These are phyloP conservation scores for Ochotona princeps DNA, from an alignment of 2,113 vertebrate genomes.

Conservation along the genomic window DNA sequence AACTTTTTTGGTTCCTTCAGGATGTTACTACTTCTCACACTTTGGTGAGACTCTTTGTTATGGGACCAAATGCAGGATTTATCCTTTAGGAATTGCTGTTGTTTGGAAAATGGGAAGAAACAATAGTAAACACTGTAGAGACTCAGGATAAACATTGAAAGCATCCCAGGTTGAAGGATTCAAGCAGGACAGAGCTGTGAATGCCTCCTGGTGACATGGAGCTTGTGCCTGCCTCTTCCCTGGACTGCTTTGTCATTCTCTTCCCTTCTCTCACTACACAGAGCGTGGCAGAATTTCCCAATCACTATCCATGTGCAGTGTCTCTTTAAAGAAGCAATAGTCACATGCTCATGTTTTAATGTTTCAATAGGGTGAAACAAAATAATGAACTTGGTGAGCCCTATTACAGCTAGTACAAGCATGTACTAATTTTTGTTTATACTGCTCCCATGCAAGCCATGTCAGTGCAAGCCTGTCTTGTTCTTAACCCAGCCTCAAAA, in stretches of 20 bases:
- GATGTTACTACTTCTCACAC: slow-evolving; percentile 8
- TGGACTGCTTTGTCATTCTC: neutral
- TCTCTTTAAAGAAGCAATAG: neutral
- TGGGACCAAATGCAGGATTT: neutral
- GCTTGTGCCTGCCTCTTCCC: neutral
- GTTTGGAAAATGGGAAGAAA: neutral
- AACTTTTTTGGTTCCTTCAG: too few relatives aligned
- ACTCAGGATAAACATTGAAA: neutral
- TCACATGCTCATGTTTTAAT: too few relatives aligned
- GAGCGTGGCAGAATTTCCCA: neutral
- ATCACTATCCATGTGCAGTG: neutral
- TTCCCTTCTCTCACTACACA: neutral
- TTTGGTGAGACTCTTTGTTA: neutral
- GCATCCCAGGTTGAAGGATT: neutral
- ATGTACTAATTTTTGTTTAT: neutral
- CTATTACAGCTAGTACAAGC: neutral
- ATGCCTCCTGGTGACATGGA: too few relatives aligned
- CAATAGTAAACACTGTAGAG: neutral
- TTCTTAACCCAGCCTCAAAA: neutral
- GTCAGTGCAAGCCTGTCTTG: neutral
- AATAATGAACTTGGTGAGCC: neutral
- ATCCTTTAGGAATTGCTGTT: slow-evolving; percentile 3
- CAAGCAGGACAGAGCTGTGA: too few relatives aligned
- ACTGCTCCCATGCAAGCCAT: neutral
- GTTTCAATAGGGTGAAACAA: neutral